Base-by-base conservation (phyloP, 2,888 invertebrate genomes). In the Rhopalosiphum nymphaeae region DNA sequence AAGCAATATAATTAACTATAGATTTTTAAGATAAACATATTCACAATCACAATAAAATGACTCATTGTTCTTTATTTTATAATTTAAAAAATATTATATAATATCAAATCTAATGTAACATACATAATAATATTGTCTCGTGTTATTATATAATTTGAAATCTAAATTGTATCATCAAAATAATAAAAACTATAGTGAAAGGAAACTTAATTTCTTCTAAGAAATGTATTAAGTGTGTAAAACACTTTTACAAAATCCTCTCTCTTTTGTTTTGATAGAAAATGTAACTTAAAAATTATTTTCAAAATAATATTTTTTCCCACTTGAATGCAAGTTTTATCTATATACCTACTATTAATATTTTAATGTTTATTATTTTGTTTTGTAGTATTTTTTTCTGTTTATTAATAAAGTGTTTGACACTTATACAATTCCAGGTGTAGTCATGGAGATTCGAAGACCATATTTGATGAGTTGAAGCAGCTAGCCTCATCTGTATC, bases 391-490 rank as follows among this genome's bases (percentile, higher is more conserved):
- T 85, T 46, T 46, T 53, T 87, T 21, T n/a, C 29, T 36, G 3
- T 53, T 57, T 11, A 29, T 56, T 42, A 56, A 57, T 16, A 16
- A 29, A 44, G 5, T 36, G 10, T 21, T 11, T 46, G n/a, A 46
- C 21, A 78, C 46, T 57, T 26, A 49, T 87, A 90, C 93, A 86
- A 49, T 96, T 96, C 10, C 96, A 98, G 98, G 98, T 98, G 98
- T 96, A 98, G 98, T n/a, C 98, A 98, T 96, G 98, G 98, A 96
- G 98, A 98, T 95, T 96, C 98, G 94, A 97, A 97, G 11, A 97
- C 97, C 95, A 98, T 98, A 36, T 96, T 97, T 95, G 97, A 97
- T 95, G 98, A 98, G 21, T 96, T 98, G 25, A 97, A 97, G 95
- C 97, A 97, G 86, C 96, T 98, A 67, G 97, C 97, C 95, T 97